These are phyloP conservation scores for rat (Rattus norvegicus) DNA, from an alignment of 2,113 vertebrate genomes.

Conservation along the genomic window DNA sequence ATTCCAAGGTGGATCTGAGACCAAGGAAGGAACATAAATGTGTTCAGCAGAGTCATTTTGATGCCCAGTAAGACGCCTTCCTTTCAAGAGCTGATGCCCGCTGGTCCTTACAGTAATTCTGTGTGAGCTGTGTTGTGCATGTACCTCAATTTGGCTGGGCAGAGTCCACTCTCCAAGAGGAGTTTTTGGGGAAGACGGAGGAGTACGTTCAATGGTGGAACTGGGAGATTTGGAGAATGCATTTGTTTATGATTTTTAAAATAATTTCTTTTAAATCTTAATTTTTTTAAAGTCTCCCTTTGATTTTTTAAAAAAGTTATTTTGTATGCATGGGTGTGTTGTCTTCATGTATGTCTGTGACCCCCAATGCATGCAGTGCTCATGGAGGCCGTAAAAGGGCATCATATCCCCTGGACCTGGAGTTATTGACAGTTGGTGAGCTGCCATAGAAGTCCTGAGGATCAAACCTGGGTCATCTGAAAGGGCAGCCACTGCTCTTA, in stretches of 20 bases:
- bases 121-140: accelerated
- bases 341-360: not conserved
- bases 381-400: not conserved
- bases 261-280: not conserved
- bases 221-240: not conserved
- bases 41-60: not conserved
- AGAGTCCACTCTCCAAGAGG: not conserved
- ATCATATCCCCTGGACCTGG: not conserved
- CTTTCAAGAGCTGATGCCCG: not conserved
- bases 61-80: not conserved
- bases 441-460: not conserved
- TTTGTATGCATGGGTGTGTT: not conserved
- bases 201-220: not conserved
- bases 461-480: not conserved
- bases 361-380: not conserved
- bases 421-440: not conserved
- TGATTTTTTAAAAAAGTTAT: not conserved
- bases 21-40: not conserved
- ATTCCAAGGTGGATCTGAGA: conserved; percentile 86
- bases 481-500: not conserved
- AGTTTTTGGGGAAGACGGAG: not conserved
- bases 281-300: not conserved
- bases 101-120: not conserved
- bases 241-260: not conserved
- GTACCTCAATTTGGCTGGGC: not conserved